A percentile compares a stretch with the other conserved stretches of the same genome.
Evolutionary conservation across 2,797 vertebrate genomes (phyloP).

Genomic region (Intellagama lesueurii): DNA sequence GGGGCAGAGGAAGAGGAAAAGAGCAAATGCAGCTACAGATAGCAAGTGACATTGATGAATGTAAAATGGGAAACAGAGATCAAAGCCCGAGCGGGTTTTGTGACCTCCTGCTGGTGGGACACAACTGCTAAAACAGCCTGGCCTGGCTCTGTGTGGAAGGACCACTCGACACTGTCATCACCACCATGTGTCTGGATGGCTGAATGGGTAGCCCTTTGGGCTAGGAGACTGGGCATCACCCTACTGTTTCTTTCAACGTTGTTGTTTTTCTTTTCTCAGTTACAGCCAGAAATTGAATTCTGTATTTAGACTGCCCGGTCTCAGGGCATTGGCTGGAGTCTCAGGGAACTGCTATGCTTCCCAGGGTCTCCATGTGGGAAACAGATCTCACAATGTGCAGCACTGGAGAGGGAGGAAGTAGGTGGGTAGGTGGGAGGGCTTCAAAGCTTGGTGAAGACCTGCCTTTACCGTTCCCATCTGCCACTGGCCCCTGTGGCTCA

Average conservation of each 20-base stretch:
- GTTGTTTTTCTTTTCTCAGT: not conserved
- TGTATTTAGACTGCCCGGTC: no score
- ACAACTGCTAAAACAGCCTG: not conserved
- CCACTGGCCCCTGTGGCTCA: no score
- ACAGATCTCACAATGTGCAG: no score
- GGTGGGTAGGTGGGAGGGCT: no score
- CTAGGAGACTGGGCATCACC: not conserved
- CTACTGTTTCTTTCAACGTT: not conserved
- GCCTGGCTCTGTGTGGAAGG: not conserved
- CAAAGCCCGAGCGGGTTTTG: not conserved
- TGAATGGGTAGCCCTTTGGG: not conserved
- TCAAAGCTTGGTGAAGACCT: no score
- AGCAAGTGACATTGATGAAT: slow-evolving; percentile 20
- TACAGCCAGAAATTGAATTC: not conserved
- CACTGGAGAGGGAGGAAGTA: no score
- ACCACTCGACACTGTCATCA: not conserved
- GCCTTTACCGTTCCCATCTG: no score
- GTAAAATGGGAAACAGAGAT: slow-evolving; percentile 27
- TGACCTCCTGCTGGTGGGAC: slow-evolving; percentile 15
- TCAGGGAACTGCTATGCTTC: not conserved
- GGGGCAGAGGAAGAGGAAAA: not conserved
- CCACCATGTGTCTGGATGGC: not conserved
- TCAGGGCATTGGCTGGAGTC: no score
- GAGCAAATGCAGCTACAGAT: not conserved
- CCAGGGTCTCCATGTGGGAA: no score